Evolutionary conservation across 2,113 vertebrate species (phyloP).

Genomic region (Tachysurus fulvidraco): DNA sequence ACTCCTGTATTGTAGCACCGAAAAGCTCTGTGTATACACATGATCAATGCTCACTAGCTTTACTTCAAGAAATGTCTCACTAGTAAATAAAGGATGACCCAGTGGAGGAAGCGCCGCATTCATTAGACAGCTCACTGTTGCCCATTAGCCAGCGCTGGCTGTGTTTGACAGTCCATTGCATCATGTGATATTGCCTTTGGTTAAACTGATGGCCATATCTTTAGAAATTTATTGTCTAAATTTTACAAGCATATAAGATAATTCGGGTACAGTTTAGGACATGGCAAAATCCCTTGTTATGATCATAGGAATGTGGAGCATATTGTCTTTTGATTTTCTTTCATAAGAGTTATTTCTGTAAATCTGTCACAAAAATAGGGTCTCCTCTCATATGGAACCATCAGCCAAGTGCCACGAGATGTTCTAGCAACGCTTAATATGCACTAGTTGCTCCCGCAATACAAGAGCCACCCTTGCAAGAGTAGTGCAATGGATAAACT

Average conservation of each 20-base stretch:
- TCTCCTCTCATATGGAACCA: constrained; percentile 60
- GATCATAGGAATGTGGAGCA: constrained; percentile 54
- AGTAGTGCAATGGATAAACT: constrained; percentile 41
- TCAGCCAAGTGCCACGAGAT: constrained; percentile 53
- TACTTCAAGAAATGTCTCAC: not conserved
- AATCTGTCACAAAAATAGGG: constrained; percentile 58
- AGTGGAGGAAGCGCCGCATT: not conserved
- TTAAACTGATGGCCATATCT: constrained; percentile 41
- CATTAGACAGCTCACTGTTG: constrained; percentile 3
- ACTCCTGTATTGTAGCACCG: not conserved
- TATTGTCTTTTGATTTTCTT: constrained; percentile 66
- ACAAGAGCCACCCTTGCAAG: constrained; percentile 8
- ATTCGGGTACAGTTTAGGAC: constrained; percentile 7
- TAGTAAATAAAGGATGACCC: constrained; percentile 17
- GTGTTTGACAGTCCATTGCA: constrained; percentile 30
- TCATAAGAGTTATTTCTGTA: constrained; percentile 62
- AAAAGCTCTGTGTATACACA: not conserved
- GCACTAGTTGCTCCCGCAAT: constrained; percentile 20
- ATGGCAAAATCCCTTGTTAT: constrained; percentile 48
- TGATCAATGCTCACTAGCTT: not conserved
- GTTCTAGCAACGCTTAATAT: constrained; percentile 51
- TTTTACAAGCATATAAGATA: constrained; percentile 29
- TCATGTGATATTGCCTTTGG: constrained; percentile 32
- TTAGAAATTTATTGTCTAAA: constrained; percentile 22
- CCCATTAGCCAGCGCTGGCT: constrained; percentile 19